Evolutionary conservation across 1,140 invertebrate genomes (phyloP).

Genomic region (Drosophila nikananu): DNA sequence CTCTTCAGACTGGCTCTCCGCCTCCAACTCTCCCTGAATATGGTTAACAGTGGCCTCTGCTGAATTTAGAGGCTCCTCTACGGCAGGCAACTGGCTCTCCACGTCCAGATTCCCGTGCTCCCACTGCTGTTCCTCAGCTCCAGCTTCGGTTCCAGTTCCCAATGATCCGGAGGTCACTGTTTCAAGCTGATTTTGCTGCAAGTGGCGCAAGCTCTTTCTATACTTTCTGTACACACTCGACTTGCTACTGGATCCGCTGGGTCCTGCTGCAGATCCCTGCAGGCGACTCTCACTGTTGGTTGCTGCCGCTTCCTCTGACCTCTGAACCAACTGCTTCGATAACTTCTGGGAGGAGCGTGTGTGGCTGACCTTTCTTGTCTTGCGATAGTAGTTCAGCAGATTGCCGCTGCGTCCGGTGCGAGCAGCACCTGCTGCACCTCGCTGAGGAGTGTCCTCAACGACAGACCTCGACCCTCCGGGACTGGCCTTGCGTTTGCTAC

Average conservation of each 20-base stretch:
- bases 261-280: conserved; percentile 9
- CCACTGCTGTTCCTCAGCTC: conserved; percentile 25
- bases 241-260: conserved; percentile 23
- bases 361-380: conserved; percentile 81
- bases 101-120: conserved; percentile 32
- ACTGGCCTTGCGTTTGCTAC: conserved; percentile 34
- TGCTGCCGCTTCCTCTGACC: conserved; percentile 5
- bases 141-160: conserved; percentile 1
- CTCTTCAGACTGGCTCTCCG: conserved; percentile 38
- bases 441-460: conserved; percentile 44
- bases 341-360: conserved; percentile 53
- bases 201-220: conserved; percentile 29
- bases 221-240: conserved; percentile 13
- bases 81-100: conserved; percentile 24
- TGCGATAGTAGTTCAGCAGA: conserved; percentile 82
- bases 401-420: conserved; percentile 57
- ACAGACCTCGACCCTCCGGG: conserved; percentile 10
- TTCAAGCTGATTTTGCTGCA: conserved; percentile 26
- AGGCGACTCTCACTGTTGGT: conserved; percentile 17
- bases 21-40: conserved; percentile 19
- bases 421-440: conserved; percentile 35
- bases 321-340: conserved; percentile 17
- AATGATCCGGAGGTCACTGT: conserved; percentile 4
- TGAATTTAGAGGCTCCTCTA: conserved; percentile 14
- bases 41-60: conserved; percentile 7